These are phyloP conservation scores for Riptortus pedestris DNA, from an alignment of 1,140 invertebrate species.

Conservation along the genomic window DNA sequence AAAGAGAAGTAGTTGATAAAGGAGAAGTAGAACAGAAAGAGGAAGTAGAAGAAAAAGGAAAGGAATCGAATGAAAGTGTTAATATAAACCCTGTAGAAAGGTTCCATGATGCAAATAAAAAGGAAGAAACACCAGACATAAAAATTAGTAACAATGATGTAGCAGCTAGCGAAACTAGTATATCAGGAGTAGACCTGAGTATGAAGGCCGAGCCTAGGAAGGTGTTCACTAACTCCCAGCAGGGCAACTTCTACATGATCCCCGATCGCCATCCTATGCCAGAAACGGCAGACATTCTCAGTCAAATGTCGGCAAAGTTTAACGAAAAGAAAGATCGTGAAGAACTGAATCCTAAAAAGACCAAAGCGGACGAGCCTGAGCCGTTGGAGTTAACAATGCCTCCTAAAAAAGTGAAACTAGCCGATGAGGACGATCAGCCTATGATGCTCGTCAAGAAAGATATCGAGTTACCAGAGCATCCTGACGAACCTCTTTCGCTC, in stretches of 20 bases:
- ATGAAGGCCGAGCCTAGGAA: neutral
- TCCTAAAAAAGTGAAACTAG: neutral
- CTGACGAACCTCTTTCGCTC: neutral
- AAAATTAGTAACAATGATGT: too few relatives aligned
- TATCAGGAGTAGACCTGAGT: neutral
- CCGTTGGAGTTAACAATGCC: neutral
- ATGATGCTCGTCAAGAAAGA: conserved; percentile 9
- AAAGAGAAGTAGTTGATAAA: neutral
- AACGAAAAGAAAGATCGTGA: conserved; percentile 8
- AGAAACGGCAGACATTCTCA: conserved; percentile 11
- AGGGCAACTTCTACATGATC: neutral
- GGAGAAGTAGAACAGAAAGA: conserved; percentile 40
- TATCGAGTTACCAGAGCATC: neutral
- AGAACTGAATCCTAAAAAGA: conserved; percentile 14
- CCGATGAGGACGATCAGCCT: neutral
- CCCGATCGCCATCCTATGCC: neutral
- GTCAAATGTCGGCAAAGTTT: conserved; percentile 22
- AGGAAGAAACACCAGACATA: too few relatives aligned
- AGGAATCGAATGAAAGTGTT: conserved; percentile 55
- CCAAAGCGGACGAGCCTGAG: neutral
- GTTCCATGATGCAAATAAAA: too few relatives aligned
- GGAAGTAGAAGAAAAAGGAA: conserved; percentile 54
- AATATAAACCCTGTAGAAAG: too few relatives aligned
- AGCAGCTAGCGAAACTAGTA: too few relatives aligned
- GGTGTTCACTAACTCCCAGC: neutral